Evolutionary conservation across 92 coral and sea anemone genomes (phyloP), one percentile per base, ranked within the genome.

Genomic region (Scolanthus callimorphus): DNA sequence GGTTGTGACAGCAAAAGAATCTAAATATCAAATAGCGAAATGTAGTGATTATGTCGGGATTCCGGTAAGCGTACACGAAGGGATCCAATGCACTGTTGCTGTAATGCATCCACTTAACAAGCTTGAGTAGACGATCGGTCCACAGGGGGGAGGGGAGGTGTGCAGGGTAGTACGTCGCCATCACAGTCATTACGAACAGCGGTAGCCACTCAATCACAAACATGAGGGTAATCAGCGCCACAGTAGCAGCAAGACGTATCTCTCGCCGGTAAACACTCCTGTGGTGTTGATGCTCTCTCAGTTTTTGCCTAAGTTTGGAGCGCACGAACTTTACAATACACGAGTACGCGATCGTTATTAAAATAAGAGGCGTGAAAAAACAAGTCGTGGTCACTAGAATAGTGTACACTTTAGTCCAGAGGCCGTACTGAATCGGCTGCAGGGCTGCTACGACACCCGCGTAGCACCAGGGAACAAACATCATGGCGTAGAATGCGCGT

Each of bases 21-120:
- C 25, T 56, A 3, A 31, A 25, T 2, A 56, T 20, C 28, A 78
- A 60, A 20, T 39, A 48, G 27, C 77, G 81, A 38, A 83, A 81
- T 6, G 90, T 83, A 12, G 25, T 52, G 11, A 57, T 71, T 66
- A 89, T 85, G 39, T 85, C 86, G 10, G 55, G 62, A 80, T 89
- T 89, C 39, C 97, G 74, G 76, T 57, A 89, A 17, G 97, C 83
- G 52, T 89, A 89, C 50, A 89, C 57, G 57, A 85, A 85, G 9
- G 97, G 97, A 39, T 89, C 82, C 4, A 85, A 34, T 0, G 94
- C 83, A 31, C 97, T 89, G 69, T 89, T 81, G 41, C 85, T 65
- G 31, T 80, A 89, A 63, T 89, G 97, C 85, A 88, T 84, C 71
- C 85, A 85, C 47, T 89, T 89, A 34, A 81, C 92, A 48, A 89